Percentiles rank a stretch among this genome's conserved stretches.
phyloP scores from a whole-genome alignment of 1,140 invertebrate genomes.

The Wiebesia pumilae region DNA sequence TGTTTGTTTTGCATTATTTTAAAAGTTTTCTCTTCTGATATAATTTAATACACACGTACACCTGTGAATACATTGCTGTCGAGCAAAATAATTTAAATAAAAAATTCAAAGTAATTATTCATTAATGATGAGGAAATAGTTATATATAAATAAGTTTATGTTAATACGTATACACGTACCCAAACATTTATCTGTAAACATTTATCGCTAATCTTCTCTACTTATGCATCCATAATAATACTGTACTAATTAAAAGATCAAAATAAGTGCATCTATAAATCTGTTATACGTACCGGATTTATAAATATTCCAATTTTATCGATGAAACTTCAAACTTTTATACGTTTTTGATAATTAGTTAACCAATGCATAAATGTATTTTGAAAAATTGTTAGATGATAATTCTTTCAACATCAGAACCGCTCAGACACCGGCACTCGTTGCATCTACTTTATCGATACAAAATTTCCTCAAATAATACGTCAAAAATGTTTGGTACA shows the following conservation, averaged over 20 bases:
- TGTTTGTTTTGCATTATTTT: neutral
- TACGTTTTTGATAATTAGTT: neutral
- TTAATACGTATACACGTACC: constrained; percentile 4
- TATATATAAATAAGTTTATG: neutral
- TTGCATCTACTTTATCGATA: neutral
- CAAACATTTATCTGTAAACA: neutral
- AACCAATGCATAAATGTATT: neutral
- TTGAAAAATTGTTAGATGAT: no score
- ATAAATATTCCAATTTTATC: neutral
- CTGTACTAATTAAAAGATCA: neutral
- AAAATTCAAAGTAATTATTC: constrained; percentile 17
- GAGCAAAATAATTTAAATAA: neutral
- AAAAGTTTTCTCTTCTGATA: no score
- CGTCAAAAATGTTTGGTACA: neutral
- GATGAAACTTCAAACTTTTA: neutral
- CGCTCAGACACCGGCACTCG: no score
- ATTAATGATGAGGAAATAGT: neutral
- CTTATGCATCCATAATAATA: neutral
- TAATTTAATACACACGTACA: no score
- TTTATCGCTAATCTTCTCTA: neutral
- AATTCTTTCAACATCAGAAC: no score
- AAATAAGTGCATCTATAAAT: neutral
- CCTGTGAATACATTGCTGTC: no score
- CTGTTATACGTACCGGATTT: neutral
- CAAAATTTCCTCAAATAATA: neutral